phyloP scores from a whole-genome alignment of 2,888 invertebrate species.

The Apomyelois bistriatella region DNA sequence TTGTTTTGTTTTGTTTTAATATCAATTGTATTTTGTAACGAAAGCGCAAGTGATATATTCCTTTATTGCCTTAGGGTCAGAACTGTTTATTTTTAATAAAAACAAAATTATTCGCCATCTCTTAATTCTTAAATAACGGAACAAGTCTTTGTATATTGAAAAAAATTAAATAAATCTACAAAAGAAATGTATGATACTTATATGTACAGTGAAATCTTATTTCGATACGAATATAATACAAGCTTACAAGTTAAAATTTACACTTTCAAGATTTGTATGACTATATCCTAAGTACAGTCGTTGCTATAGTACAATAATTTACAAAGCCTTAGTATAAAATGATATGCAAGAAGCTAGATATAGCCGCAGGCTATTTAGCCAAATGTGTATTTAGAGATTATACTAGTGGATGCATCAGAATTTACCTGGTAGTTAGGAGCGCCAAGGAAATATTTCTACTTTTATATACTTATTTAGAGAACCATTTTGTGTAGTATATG shows the following conservation, averaged over 20 bases:
- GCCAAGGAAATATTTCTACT: too few species aligned
- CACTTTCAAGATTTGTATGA: conserved; percentile 39
- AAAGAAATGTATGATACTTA: conserved; percentile 25
- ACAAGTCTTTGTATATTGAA: conserved; percentile 19
- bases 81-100: too few species aligned
- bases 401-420: conserved; percentile 20
- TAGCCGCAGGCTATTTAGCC: conserved; percentile 30
- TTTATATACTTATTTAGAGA: background rate
- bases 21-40: too few species aligned
- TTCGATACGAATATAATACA: conserved; percentile 62
- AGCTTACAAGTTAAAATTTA: conserved; percentile 40
- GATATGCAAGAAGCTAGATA: conserved; percentile 74
- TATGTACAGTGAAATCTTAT: conserved; percentile 73
- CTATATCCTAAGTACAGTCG: conserved; percentile 66
- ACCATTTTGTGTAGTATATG: background rate
- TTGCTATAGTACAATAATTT: conserved; percentile 75
- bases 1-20: too few species aligned
- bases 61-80: too few species aligned
- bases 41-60: too few species aligned
- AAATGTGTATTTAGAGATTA: background rate
- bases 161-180: conserved; percentile 22
- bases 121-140: background rate
- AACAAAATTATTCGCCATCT: too few species aligned
- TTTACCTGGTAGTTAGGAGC: conserved; percentile 25
- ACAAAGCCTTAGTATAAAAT: conserved; percentile 73